Percentiles rank a stretch among this genome's conserved stretches.
Evolutionary conservation across 2,797 vertebrate genomes (phyloP).

Genomic region (Moxostoma hubbsi): DNA sequence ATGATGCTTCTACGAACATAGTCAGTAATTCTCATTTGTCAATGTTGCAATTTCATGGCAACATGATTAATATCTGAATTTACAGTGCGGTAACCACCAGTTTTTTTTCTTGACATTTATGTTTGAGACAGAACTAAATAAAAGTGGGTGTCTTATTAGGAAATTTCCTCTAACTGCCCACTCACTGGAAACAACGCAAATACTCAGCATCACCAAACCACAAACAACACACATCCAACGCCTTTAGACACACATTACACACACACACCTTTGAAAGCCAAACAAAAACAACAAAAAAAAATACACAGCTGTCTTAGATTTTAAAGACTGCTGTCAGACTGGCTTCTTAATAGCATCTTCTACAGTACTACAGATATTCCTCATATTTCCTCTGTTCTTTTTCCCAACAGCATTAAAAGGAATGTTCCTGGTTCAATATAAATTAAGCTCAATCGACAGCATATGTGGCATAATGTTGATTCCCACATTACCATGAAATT

Average conservation of each 20-base stretch:
- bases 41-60: constrained; percentile 8
- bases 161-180: constrained; percentile 39
- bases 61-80: constrained; percentile 5
- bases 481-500: no score
- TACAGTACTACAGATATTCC: no score
- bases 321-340: neutral
- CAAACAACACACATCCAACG: constrained; percentile 3
- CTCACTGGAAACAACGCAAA: constrained; percentile 34
- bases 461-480: no score
- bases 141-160: neutral
- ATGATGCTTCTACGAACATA: neutral
- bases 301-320: neutral
- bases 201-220: constrained; percentile 23
- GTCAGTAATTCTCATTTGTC: neutral
- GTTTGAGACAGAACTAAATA: neutral
- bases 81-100: neutral
- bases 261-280: neutral
- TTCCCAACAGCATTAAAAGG: no score
- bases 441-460: no score
- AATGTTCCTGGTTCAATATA: no score
- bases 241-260: neutral
- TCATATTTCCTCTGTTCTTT: no score
- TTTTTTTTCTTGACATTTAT: neutral
- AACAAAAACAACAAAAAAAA: neutral
- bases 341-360: neutral